phyloP scores from a whole-genome alignment of 2,888 invertebrate species.

The Epistrophe grossulariae region DNA sequence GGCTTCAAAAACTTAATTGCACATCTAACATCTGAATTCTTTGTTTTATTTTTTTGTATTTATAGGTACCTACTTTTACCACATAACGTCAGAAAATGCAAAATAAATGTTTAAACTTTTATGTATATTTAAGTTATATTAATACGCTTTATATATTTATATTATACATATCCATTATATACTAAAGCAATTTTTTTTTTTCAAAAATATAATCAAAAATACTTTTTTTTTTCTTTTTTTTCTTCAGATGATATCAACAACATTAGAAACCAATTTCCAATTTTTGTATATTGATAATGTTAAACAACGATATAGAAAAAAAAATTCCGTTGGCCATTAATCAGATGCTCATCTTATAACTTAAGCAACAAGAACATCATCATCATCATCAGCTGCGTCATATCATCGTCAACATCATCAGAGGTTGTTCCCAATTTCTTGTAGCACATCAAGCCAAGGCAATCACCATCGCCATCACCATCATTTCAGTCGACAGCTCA shows the following conservation, averaged over 20 bases:
- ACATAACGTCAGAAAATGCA: too few relatives aligned
- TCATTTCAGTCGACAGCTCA: constrained; percentile 39
- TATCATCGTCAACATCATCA: constrained; percentile 67
- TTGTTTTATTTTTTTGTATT: too few relatives aligned
- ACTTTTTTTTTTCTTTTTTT: not conserved
- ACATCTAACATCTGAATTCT: too few relatives aligned
- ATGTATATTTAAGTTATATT: too few relatives aligned
- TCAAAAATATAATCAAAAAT: too few relatives aligned
- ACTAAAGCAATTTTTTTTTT: too few relatives aligned
- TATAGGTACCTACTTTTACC: too few relatives aligned
- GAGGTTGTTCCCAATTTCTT: constrained; percentile 68
- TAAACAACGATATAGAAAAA: constrained; percentile 10
- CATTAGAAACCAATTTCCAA: constrained; percentile 59
- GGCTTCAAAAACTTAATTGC: too few relatives aligned
- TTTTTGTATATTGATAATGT: constrained; percentile 32
- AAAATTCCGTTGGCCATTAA: constrained; percentile 43
- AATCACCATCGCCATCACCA: constrained; percentile 67
- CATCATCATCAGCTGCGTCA: constrained; percentile 50
- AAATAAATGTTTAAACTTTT: too few relatives aligned
- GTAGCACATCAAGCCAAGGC: constrained; percentile 67
- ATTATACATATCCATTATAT: too few relatives aligned
- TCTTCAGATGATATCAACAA: constrained; percentile 34
- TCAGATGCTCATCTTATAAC: constrained; percentile 65
- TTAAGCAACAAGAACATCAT: constrained; percentile 63
- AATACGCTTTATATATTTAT: too few relatives aligned